Conservation (phyloP, 2,797 vertebrate genomes). For the Phrynocephalus forsythii region DNA sequence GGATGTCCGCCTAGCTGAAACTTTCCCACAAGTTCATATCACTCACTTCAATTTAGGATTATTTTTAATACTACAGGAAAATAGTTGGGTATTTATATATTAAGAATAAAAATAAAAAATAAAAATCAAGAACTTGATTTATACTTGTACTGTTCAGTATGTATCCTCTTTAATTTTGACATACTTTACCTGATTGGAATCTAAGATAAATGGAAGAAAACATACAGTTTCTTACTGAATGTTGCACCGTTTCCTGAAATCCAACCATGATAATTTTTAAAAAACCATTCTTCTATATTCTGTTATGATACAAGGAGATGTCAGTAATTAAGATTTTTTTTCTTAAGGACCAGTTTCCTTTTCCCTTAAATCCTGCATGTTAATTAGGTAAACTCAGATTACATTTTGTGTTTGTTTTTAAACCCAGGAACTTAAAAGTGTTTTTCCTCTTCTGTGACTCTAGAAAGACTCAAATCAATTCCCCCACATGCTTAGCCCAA, state of each 20-base stretch:
- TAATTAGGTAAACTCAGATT: slow-evolving; percentile 35
- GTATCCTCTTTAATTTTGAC: slow-evolving; percentile 57
- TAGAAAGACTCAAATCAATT: slow-evolving; percentile 42
- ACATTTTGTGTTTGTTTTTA: slow-evolving; percentile 28
- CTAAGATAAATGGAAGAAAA: slow-evolving; percentile 48
- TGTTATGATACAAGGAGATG: slow-evolving; percentile 39
- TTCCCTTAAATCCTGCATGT: slow-evolving; percentile 46
- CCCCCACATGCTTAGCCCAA: slow-evolving; percentile 41
- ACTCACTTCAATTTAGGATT: slow-evolving; percentile 57
- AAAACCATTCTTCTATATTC: slow-evolving; percentile 9
- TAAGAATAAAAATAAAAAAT: slow-evolving; percentile 39
- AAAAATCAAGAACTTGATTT: slow-evolving; percentile 72
- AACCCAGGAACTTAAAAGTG: slow-evolving; percentile 18
- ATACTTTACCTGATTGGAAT: slow-evolving; percentile 54
- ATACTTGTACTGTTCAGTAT: slow-evolving; percentile 62
- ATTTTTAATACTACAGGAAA: slow-evolving; percentile 63
- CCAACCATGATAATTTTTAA: slow-evolving; percentile 58
- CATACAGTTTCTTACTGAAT: slow-evolving; percentile 52
- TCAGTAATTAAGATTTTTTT: slow-evolving; percentile 18
- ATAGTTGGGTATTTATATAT: slow-evolving; percentile 67
- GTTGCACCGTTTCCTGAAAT: slow-evolving; percentile 54
- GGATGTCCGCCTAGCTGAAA: slow-evolving; percentile 58
- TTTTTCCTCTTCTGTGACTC: slow-evolving; percentile 40
- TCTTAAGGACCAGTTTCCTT: slow-evolving; percentile 29
- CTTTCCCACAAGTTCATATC: slow-evolving; percentile 61